Evolutionary conservation across 2,113 vertebrate genomes (phyloP), one percentile per base, ranked within the genome.

Genomic region (Pterophyllum scalare): DNA sequence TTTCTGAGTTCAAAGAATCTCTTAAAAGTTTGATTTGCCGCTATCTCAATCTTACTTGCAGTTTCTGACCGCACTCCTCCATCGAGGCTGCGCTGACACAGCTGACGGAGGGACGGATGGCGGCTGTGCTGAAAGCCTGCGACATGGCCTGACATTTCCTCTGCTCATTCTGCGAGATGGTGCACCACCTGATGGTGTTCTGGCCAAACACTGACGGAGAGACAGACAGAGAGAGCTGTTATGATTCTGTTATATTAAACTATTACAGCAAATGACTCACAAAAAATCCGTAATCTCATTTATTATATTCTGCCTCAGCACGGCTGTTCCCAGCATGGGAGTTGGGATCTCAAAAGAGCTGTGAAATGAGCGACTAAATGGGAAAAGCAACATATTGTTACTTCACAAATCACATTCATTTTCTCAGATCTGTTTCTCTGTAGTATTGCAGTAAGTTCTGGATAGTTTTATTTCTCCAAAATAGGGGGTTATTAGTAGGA

Each of bases 111-210:
- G 98, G 98, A 12, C 87, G 94, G 79, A 99, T 92, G 20, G 94
- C 82, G 4, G 92, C 97, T 10, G 7, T 15, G n/a, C 65, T 20
- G 46, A 99, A 98, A 19, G 97, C 94, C 31, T 86, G 17, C 0
- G 96, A 95, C 98, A 99, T 98, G 79, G 87, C 94, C 5, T 70
- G 79, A 77, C 98, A 99, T 83, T 99, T 99, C 46, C 12, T 81
- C 84, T 94, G 93, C 85, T 99, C 98, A 17, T 52, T 7, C 43
- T 0, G 56, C 17, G 97, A 99, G 86, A 96, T 85, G 2, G 96
- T 96, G 89, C 98, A 99, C 98, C 98, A 99, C 8, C 92, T 94
- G 86, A 99, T 60, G 59, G 59, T 93, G 43, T 79, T 92, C 87
- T 96, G 88, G 7, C 94, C 2, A 0, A 91, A 89, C 9, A 75